Percentiles rank a stretch among this genome's conserved stretches.
These are phyloP conservation scores for Cepphus grylle DNA, from an alignment of 2,113 vertebrate genomes.

Conservation along the genomic window DNA sequence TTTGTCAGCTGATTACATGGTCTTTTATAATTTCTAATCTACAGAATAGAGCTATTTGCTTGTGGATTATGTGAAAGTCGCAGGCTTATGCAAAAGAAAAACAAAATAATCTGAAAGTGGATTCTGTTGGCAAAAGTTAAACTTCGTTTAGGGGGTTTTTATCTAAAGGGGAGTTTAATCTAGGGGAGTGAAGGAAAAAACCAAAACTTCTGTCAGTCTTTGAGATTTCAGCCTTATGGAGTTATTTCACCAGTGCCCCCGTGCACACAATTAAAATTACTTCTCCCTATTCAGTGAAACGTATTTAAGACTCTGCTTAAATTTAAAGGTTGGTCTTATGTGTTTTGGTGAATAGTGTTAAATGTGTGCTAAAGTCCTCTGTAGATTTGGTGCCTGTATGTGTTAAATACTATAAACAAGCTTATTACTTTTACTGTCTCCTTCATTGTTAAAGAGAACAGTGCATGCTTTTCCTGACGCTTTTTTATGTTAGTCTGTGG, in stretches of 20 bases:
- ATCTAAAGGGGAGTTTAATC: conserved; percentile 11
- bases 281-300: not conserved
- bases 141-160: conserved; percentile 28
- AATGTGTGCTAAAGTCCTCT: not conserved
- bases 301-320: not conserved
- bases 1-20: conserved; percentile 88
- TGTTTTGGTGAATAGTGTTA: not conserved
- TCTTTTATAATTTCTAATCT: conserved; percentile 83
- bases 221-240: not conserved
- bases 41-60: conserved; percentile 81
- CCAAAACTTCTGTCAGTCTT: not conserved
- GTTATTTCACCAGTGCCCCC: not conserved
- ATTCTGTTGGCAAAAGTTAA: conserved; percentile 57
- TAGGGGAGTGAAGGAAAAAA: not conserved
- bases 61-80: conserved; percentile 80
- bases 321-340: not conserved
- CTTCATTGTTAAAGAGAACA: not conserved
- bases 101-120: conserved; percentile 67
- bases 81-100: conserved; percentile 79
- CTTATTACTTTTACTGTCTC: not conserved
- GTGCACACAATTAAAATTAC: not conserved
- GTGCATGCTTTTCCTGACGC: fast-evolving
- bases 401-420: not conserved
- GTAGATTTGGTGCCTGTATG: not conserved
- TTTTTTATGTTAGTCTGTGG: not conserved